Percentiles rank a stretch among this genome's conserved stretches.
phyloP scores from a whole-genome alignment of 2,888 invertebrate genomes.

The Rhodophaea formosa region DNA sequence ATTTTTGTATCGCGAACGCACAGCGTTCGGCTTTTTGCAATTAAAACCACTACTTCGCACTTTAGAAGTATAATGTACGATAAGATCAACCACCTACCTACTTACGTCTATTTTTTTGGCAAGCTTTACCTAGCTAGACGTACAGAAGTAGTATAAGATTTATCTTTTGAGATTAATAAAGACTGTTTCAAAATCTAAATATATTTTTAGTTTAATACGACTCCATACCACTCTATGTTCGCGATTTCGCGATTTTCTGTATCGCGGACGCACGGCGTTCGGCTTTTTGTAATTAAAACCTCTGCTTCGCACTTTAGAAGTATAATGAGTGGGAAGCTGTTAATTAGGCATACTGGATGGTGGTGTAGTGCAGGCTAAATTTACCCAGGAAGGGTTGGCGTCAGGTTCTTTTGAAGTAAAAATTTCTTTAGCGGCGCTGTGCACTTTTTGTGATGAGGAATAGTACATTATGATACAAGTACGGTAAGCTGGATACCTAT shows the following conservation, averaged over 20 bases:
- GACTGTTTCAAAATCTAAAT: not conserved
- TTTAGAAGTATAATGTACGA: slow-evolving; percentile 12
- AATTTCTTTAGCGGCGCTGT: too few species aligned
- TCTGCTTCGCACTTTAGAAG: slow-evolving; percentile 1
- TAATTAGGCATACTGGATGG: not conserved
- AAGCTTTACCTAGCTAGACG: too few species aligned
- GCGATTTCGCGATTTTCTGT: slow-evolving; percentile 23
- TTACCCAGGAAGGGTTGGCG: too few species aligned
- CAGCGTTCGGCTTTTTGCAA: slow-evolving; percentile 38
- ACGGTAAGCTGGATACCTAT: too few species aligned
- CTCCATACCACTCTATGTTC: slow-evolving; percentile 27
- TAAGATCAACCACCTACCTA: too few species aligned
- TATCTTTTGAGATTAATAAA: too few species aligned
- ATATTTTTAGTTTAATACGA: slow-evolving; percentile 7
- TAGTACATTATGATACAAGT: too few species aligned
- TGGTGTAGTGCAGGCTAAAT: not conserved
- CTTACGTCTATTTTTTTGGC: too few species aligned
- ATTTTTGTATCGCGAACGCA: slow-evolving; percentile 31
- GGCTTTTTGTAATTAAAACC: slow-evolving; percentile 44
- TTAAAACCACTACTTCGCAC: slow-evolving; percentile 30
- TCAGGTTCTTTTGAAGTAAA: too few species aligned
- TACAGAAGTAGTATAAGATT: too few species aligned
- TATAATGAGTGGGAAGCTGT: not conserved
- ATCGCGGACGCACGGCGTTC: slow-evolving; percentile 30
- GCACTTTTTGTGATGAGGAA: too few species aligned